These are phyloP conservation scores for Hypothenemus hampei DNA, from an alignment of 1,140 invertebrate genomes.

Conservation along the genomic window DNA sequence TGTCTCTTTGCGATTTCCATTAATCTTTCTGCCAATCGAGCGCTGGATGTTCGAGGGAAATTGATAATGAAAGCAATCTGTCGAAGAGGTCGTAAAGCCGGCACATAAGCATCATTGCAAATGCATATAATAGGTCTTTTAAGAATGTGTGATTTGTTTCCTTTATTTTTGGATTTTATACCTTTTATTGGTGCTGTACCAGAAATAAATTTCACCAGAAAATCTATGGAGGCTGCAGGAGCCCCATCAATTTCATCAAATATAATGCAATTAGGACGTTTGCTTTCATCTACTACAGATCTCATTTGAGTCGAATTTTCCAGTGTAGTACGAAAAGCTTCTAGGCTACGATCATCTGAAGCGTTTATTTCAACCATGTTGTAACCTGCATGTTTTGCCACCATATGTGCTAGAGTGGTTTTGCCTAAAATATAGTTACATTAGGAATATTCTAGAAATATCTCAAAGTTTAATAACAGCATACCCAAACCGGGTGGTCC, in stretches of 20 bases:
- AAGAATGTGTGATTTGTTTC: constrained; percentile 51
- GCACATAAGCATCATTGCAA: constrained; percentile 91
- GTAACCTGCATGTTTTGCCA: constrained; percentile 86
- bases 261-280: constrained; percentile 88
- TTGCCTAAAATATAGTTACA: constrained; percentile 64
- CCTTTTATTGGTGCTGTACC: constrained; percentile 52
- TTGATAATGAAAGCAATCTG: constrained; percentile 70
- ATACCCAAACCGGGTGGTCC: constrained; percentile 66
- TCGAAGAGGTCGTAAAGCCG: constrained; percentile 69
- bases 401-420: constrained; percentile 90
- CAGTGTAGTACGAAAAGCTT: constrained; percentile 72
- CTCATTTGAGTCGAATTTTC: constrained; percentile 89
- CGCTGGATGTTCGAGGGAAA: constrained; percentile 62
- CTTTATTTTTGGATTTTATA: constrained; percentile 54
- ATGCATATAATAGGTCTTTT: constrained; percentile 91
- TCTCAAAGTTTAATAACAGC: too few species aligned
- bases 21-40: constrained; percentile 60
- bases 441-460: too few species aligned
- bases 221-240: constrained; percentile 75
- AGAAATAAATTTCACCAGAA: constrained; percentile 75
- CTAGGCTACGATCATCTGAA: constrained; percentile 87
- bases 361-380: constrained; percentile 85
- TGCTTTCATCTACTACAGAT: constrained; percentile 74
- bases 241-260: constrained; percentile 98
- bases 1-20: constrained; percentile 65